A percentile compares a stretch with the other conserved stretches of the same genome.
Conservation (phyloP, 2,113 vertebrate species). For the Tyto alba region DNA sequence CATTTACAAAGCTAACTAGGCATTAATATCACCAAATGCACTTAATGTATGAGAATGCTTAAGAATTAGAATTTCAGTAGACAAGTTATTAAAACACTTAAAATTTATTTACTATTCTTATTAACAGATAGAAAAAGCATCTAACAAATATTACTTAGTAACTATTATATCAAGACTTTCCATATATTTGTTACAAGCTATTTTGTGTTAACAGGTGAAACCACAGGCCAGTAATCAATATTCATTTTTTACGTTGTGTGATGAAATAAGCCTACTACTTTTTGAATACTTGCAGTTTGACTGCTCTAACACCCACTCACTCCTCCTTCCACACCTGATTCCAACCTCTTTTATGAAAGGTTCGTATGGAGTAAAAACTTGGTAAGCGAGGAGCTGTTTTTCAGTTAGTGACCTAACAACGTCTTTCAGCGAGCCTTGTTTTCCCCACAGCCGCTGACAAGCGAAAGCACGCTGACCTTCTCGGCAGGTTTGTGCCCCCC, state of each 20-base stretch:
- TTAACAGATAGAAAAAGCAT: background rate
- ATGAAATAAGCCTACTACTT: background rate
- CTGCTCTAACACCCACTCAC: background rate
- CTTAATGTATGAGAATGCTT: background rate
- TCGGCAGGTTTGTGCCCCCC: rapidly evolving
- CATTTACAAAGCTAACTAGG: background rate
- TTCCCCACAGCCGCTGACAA: rapidly evolving
- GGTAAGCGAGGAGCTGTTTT: background rate
- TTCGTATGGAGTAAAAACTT: rapidly evolving
- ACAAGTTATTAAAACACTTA: background rate
- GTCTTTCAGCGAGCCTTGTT: rapidly evolving
- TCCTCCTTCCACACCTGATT: background rate
- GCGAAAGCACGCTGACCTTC: rapidly evolving
- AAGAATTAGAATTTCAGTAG: background rate
- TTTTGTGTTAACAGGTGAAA: background rate
- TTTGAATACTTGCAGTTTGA: too few relatives aligned
- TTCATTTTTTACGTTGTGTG: rapidly evolving
- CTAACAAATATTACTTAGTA: background rate
- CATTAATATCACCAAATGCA: background rate
- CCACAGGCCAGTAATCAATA: background rate
- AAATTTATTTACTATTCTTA: background rate
- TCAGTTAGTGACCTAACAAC: rapidly evolving
- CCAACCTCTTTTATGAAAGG: background rate
- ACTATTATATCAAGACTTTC: rapidly evolving
- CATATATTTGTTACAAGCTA: background rate